Percentiles rank a stretch among this genome's conserved stretches.
Evolutionary conservation across 2,113 vertebrate species (phyloP).

Genomic region (Syrmaticus mikado): DNA sequence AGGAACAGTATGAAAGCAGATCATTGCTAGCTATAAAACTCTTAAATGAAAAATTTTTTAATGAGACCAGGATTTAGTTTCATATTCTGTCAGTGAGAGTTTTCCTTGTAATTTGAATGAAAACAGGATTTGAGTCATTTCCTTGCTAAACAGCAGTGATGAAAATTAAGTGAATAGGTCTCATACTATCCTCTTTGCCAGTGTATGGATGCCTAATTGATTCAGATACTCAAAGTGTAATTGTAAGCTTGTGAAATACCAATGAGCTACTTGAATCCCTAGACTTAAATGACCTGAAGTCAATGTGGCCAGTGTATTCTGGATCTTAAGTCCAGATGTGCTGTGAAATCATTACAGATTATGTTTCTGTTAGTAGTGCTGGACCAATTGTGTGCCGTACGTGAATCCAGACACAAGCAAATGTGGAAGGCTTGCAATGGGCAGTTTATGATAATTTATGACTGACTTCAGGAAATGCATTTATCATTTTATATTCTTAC

Average conservation of each 20-base stretch:
- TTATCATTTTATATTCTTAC: background rate
- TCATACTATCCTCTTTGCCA: constrained; percentile 16
- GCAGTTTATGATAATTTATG: background rate
- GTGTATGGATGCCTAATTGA: constrained; percentile 29
- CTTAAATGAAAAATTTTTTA: background rate
- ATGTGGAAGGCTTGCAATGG: background rate
- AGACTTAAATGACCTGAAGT: background rate
- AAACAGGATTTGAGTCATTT: constrained; percentile 47
- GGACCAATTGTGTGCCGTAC: background rate
- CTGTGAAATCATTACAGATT: background rate
- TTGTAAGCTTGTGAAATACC: background rate
- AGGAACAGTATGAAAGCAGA: background rate
- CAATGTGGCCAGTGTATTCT: background rate
- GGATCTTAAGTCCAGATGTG: background rate
- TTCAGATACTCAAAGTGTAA: background rate
- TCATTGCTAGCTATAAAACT: background rate
- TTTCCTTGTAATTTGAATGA: background rate
- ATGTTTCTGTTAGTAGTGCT: background rate
- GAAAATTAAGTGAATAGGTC: constrained; percentile 29
- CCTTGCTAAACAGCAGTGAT: background rate
- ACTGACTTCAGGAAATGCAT: background rate
- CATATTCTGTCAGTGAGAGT: background rate
- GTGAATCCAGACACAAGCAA: background rate
- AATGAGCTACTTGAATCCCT: background rate
- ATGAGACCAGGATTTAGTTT: background rate